Evolutionary conservation across 2,888 invertebrate species (phyloP), one percentile per base, ranked within the genome.

Genomic region (Drosophila percnosoma): DNA sequence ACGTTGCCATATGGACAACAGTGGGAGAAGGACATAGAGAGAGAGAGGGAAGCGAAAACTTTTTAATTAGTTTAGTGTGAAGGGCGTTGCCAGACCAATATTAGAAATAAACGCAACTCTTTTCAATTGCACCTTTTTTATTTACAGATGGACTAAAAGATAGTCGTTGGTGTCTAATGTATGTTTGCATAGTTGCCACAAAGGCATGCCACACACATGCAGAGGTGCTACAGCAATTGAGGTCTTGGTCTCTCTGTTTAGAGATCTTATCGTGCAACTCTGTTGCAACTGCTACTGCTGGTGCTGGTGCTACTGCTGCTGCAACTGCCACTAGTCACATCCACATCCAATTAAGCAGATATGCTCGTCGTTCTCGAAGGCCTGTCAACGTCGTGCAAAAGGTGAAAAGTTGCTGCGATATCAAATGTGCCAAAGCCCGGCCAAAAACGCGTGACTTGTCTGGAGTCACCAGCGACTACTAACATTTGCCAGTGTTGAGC

Each of bases 11-110:
- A 81, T 81, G 83, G 76, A 34, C 54, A 8, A 18, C 4, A 51
- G 13, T 13, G 27, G 10, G 18, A 49, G 49, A 6, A 8, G 7
- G 15, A 15, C 15, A 33, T 33, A 21, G 42, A 27, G 24, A 4
- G 4, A 24, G 4, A 8, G 18, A 49, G 7, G 13, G 13, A n/a
- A 40, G 18, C 53, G 63, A 21, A 77, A 78, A 85, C 86, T 66
- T 85, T 85, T 88, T 85, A 85, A 85, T 85, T 85, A 88, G 85
- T 83, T 85, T 85, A 88, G 83, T 78, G 80, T 70, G 58, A 52
- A 33, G 31, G 69, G 55, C 65, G 64, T 52, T 68, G 61, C 40
- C 61, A 62, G 48, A 40, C 29, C 68, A 63, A 70, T 62, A 62
- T 62, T 55, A 49, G 51, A 53, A 38, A 29, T 63, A 51, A 45